Evolutionary conservation across 1,140 invertebrate genomes (phyloP).

Genomic region (Gerris buenoi): DNA sequence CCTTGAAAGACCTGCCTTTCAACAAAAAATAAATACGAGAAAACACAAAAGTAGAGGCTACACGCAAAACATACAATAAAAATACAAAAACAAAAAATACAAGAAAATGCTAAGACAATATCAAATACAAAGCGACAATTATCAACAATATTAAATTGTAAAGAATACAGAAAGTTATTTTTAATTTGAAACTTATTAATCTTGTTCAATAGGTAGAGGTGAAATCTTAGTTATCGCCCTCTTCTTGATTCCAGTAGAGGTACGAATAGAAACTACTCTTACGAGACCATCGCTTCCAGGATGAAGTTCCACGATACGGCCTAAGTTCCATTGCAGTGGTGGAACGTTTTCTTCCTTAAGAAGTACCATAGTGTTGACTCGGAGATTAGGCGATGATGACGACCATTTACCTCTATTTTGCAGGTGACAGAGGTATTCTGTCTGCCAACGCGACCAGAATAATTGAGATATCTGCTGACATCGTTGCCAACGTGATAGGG

Average conservation of each 20-base stretch:
- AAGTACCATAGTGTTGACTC: slow-evolving; percentile 18
- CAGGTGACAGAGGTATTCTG: slow-evolving; percentile 24
- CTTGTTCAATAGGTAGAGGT: slow-evolving; percentile 12
- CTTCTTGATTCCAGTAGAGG: slow-evolving; percentile 17
- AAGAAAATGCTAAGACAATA: no score
- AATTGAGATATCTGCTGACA: slow-evolving; percentile 18
- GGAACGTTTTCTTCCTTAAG: slow-evolving; percentile 23
- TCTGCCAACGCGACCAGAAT: slow-evolving; percentile 27
- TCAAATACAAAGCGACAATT: no score
- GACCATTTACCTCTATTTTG: slow-evolving; percentile 24
- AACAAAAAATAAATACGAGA: no score
- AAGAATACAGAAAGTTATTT: no score
- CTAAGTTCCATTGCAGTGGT: slow-evolving; percentile 26
- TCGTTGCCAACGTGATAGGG: slow-evolving; percentile 18
- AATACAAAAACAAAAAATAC: no score
- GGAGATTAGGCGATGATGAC: background rate
- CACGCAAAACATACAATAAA: no score
- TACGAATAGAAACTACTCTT: slow-evolving; percentile 22
- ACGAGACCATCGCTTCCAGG: slow-evolving; percentile 23
- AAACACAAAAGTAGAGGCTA: no score
- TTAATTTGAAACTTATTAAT: no score
- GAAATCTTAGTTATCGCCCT: slow-evolving; percentile 17
- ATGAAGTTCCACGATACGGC: slow-evolving; percentile 23
- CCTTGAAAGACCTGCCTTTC: no score
- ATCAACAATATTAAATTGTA: no score